Base-by-base conservation (phyloP, 53 echinoderm and acorn worm genomes). In the Patiria pectinifera region DNA sequence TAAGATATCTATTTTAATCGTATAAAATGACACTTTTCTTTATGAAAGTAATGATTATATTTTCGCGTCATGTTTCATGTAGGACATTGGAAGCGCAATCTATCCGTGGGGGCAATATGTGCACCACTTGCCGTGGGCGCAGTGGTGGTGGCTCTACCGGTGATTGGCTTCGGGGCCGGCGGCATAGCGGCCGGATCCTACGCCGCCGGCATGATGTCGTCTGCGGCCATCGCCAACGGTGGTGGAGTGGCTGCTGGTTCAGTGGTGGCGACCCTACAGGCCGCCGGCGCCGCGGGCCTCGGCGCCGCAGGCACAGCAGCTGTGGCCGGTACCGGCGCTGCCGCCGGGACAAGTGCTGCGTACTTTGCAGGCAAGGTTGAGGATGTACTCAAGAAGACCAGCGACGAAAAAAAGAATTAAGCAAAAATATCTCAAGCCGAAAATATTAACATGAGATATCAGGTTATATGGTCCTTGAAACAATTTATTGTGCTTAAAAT, bases 61-160 rank as follows among this genome's bases (percentile, higher is more conserved):
- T 6, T 53, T 53, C 8, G 53, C 8, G 5, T 53, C 53, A 53
- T 53, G 53, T 53, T 15, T 24, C 26, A 79, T 79, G 2, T 19
- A 79, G 80, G 80, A 45, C 80, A 47, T 15, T 79, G 80, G 80
- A 79, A 79, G 45, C 80, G 80, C 80, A 79, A 79, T 79, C 24
- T 79, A 45, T 13, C 47, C 4, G 4, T 79, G 11, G 84, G 14
- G 62, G 3, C 6, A 3, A 3, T 84, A 14, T 62, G 21, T 6
- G 84, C 62, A 6, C 62, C 84, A 12, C 3, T 63, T 13, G 84
- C 63, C 22, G 45, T 84, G 13, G 84, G 35, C 12, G 84, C 8
- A 26, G 84, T 43, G 4, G 4, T 45, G 6, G 84, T 84, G 0
- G 84, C 84, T 6, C 84, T 84, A 15, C 84, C 84, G 48, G 62